Conservation (phyloP, 2,113 vertebrate species). For the Cephalopterus ornatus region DNA sequence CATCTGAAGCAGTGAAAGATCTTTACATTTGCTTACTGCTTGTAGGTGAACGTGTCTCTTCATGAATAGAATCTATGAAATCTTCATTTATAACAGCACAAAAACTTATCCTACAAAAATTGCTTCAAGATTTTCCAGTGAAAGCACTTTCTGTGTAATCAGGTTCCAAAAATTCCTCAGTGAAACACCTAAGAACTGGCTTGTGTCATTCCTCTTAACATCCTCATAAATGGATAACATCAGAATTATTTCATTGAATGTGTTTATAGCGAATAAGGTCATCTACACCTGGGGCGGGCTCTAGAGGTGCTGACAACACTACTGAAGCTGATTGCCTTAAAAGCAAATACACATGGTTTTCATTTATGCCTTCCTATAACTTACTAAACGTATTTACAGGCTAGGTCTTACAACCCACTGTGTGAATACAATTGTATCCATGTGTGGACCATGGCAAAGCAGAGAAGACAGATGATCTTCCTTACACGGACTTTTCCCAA, state of each 20-base stretch:
- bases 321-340: slow-evolving; percentile 63
- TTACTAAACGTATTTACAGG: slow-evolving; percentile 68
- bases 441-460: slow-evolving; percentile 44
- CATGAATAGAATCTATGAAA: not conserved
- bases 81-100: not conserved
- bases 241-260: slow-evolving; percentile 56
- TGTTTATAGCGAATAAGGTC: slow-evolving; percentile 57
- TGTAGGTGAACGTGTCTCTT: not conserved
- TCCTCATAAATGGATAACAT: slow-evolving; percentile 52
- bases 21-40: slow-evolving; percentile 1
- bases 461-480: slow-evolving; percentile 16
- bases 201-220: slow-evolving; percentile 20
- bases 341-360: slow-evolving; percentile 76
- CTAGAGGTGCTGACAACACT: slow-evolving; percentile 69
- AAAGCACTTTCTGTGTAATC: not conserved
- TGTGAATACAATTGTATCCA: slow-evolving; percentile 68
- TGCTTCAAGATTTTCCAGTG: slow-evolving; percentile 11
- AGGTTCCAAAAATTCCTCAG: slow-evolving; percentile 13
- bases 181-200: not conserved
- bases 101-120: slow-evolving; percentile 12
- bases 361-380: slow-evolving; percentile 62
- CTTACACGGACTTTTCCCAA: slow-evolving; percentile 1
- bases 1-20: not conserved
- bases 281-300: slow-evolving; percentile 1
- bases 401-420: slow-evolving; percentile 60